Evolutionary conservation across 2,888 invertebrate species (phyloP).

Genomic region (Noctua janthina): DNA sequence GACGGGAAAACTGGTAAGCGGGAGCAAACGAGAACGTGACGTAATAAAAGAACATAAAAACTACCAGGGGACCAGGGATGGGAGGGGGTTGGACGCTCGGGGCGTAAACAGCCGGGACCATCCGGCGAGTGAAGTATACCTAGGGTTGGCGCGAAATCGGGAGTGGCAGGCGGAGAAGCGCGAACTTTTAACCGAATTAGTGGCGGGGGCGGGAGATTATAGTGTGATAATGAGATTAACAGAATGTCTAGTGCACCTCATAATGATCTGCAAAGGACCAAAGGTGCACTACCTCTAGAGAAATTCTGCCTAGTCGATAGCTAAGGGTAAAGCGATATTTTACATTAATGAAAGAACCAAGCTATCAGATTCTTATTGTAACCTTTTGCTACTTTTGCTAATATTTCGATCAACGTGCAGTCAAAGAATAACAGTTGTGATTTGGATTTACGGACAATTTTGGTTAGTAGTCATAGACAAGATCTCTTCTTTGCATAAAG

Average conservation of each 20-base stretch:
- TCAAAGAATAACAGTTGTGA: too few relatives aligned
- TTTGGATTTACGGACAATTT: too few relatives aligned
- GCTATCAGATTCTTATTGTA: background rate
- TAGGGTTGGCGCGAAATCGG: conserved; percentile 49
- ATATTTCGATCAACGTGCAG: background rate
- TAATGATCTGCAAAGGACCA: background rate
- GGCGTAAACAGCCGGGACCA: conserved; percentile 71
- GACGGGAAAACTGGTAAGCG: conserved; percentile 69
- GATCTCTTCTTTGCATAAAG: background rate
- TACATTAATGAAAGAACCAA: background rate
- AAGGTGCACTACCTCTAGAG: background rate
- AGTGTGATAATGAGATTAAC: background rate
- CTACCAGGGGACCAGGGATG: conserved; percentile 64
- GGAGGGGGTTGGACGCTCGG: conserved; percentile 67
- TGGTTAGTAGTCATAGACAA: background rate
- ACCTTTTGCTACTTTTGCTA: background rate
- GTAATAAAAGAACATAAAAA: conserved; percentile 72
- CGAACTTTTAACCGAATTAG: conserved; percentile 44
- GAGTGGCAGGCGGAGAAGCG: background rate
- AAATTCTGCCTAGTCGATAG: background rate
- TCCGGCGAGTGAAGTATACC: conserved; percentile 61
- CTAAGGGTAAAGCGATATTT: background rate
- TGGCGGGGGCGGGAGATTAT: background rate
- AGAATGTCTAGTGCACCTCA: background rate
- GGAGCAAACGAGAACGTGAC: conserved; percentile 72